A percentile compares a stretch with the other conserved stretches of the same genome.
Evolutionary conservation across 2,113 vertebrate species (phyloP).

Genomic region (Callospermophilus lateralis): DNA sequence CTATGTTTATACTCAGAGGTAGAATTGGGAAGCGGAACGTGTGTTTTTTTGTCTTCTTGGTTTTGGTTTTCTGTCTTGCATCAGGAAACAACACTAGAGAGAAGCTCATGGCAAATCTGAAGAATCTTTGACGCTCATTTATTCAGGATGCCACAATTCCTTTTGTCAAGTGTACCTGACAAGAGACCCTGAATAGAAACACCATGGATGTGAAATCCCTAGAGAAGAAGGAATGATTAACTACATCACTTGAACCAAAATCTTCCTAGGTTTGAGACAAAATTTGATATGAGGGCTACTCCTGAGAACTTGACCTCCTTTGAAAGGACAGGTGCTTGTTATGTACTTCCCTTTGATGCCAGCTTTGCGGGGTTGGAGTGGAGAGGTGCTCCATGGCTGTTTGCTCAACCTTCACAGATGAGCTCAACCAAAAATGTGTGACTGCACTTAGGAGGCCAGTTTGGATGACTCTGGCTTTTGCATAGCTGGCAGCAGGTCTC

Average conservation of each 20-base stretch:
- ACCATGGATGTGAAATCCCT: not conserved
- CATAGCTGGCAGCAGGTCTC: too few species aligned
- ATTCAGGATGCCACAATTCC: not conserved
- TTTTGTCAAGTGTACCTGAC: not conserved
- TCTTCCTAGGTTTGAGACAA: not conserved
- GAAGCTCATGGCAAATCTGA: not conserved
- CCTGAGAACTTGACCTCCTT: not conserved
- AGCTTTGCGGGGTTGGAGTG: not conserved
- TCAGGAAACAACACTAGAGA: not conserved
- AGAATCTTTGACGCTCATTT: not conserved
- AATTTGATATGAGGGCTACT: not conserved
- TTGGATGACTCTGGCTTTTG: not conserved
- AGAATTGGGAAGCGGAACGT: not conserved
- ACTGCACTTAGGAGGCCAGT: not conserved
- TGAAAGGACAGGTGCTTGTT: not conserved
- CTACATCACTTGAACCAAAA: not conserved
- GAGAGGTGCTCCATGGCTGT: accelerated
- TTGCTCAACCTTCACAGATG: not conserved
- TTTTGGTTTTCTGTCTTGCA: not conserved
- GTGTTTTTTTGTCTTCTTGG: not conserved
- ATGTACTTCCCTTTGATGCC: not conserved
- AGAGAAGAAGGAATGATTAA: not conserved
- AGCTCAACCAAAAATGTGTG: not conserved
- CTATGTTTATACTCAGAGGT: not conserved
- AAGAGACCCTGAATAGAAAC: not conserved